Evolutionary conservation across 2,113 vertebrate species (phyloP), one percentile per base, ranked within the genome.

Genomic region (Polyodon spathula): DNA sequence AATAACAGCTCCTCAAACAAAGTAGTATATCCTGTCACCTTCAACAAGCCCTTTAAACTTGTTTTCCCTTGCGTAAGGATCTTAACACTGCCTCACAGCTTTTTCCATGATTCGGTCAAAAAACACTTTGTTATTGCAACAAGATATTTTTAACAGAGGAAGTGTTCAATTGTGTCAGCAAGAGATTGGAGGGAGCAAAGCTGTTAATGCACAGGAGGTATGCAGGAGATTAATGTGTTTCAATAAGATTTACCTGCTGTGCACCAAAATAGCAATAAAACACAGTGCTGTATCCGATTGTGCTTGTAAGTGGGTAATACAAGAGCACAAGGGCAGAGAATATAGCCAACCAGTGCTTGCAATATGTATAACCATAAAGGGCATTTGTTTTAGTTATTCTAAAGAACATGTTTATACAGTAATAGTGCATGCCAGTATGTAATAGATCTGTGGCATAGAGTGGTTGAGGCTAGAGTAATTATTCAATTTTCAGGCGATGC

Each of bases 301-400:
- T 60, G 57, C 42, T 67, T 63, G 60, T 37, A 60, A 40, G 52
- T 4, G 39, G 55, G 52, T 59, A 50, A 38, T 51, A 59, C 17
- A 58, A 54, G 61, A 67, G 66, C 16, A 40, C 14, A 6, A 50
- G 12, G 41, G 42, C 16, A 51, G 54, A 37, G 54, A 43, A 37
- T 37, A 37, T 51, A 15, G 5, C 40, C n/a, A 43, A 27, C 27
- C 3, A 27, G 27, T 27, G 27, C 27, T 27, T 27, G 27, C 27
- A 27, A 27, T 27, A 43, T 48, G 8, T 43, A 51, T 59, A 56
- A 53, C 65, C 61, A 55, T 67, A 63, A 50, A 67, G 61, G 66
- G 27, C 27, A 27, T 27, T 27, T 27, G 27, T 27, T 27, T 27
- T 3, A 27, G 3, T 27, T 27, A 27, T 27, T 27, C 27, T 27